Evolutionary conservation across 2,797 vertebrate species (phyloP).

Genomic region (Ptychadena robeensis): DNA sequence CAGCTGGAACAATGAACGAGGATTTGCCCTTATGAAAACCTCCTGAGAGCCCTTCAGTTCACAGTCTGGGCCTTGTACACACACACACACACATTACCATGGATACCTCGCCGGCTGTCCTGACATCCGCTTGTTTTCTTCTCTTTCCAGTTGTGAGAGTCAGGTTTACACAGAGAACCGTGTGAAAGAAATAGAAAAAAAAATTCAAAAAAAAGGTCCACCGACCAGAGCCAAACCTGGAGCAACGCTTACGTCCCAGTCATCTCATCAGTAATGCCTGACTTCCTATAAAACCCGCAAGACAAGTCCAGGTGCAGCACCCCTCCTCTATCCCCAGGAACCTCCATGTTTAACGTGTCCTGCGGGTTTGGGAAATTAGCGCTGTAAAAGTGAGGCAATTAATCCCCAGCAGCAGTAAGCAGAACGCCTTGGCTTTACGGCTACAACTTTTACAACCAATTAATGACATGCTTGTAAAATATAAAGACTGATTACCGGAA

Average conservation of each 20-base stretch:
- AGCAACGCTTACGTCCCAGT: neutral
- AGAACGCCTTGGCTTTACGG: neutral
- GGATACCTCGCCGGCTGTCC: constrained; percentile 37
- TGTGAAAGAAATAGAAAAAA: neutral
- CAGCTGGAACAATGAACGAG: constrained; percentile 17
- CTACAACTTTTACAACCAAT: constrained; percentile 36
- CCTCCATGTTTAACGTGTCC: constrained; percentile 19
- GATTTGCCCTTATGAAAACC: constrained; percentile 33
- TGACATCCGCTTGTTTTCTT: constrained; percentile 50
- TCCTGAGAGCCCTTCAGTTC: constrained; percentile 39
- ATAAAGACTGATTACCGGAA: neutral
- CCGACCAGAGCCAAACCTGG: neutral
- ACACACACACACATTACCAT: constrained; percentile 48
- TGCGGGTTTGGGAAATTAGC: constrained; percentile 18
- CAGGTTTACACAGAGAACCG: constrained; percentile 3
- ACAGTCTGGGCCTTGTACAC: constrained; percentile 28
- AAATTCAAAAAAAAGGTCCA: neutral
- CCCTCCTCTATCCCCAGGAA: constrained; percentile 8
- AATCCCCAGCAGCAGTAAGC: constrained; percentile 2
- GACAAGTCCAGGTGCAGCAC: neutral
- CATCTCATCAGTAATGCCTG: neutral
- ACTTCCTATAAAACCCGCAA: neutral
- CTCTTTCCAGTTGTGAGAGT: constrained; percentile 12
- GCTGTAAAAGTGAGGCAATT: constrained; percentile 33
- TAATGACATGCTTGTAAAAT: constrained; percentile 21